Evolutionary conservation across 2,113 vertebrate species (phyloP).

Genomic region (Corvus cornix): DNA sequence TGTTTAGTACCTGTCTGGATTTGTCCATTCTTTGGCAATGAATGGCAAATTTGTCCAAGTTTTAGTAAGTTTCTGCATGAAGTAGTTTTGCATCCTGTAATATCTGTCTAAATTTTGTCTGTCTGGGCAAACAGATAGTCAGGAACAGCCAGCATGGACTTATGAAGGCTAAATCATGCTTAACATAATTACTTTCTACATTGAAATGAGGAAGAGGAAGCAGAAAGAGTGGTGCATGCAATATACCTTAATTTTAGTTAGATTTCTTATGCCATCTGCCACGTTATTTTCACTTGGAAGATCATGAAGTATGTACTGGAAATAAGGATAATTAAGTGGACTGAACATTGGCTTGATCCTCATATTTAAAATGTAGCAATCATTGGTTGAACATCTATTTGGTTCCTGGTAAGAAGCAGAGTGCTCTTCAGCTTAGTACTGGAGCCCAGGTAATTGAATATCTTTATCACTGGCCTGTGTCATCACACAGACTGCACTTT

Average conservation of each 20-base stretch:
- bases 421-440: not conserved
- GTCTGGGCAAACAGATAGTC: not conserved
- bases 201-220: not conserved
- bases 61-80: slow-evolving; percentile 30
- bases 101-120: slow-evolving; percentile 23
- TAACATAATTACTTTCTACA: not conserved
- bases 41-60: not conserved
- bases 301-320: not conserved
- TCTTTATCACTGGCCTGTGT: not conserved
- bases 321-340: not conserved
- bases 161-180: slow-evolving; percentile 25
- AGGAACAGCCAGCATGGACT: not conserved
- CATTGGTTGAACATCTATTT: not conserved
- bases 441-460: not conserved
- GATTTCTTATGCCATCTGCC: slow-evolving; percentile 23
- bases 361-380: not conserved
- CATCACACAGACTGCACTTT: not conserved
- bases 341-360: not conserved
- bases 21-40: not conserved
- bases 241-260: slow-evolving; percentile 12
- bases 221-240: not conserved
- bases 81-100: not conserved
- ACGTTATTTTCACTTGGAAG: slow-evolving; percentile 2
- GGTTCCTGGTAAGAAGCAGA: not conserved
- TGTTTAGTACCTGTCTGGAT: not conserved